These are phyloP conservation scores for Hypotaenidia okinawae DNA, from an alignment of 2,797 vertebrate species.

Conservation along the genomic window DNA sequence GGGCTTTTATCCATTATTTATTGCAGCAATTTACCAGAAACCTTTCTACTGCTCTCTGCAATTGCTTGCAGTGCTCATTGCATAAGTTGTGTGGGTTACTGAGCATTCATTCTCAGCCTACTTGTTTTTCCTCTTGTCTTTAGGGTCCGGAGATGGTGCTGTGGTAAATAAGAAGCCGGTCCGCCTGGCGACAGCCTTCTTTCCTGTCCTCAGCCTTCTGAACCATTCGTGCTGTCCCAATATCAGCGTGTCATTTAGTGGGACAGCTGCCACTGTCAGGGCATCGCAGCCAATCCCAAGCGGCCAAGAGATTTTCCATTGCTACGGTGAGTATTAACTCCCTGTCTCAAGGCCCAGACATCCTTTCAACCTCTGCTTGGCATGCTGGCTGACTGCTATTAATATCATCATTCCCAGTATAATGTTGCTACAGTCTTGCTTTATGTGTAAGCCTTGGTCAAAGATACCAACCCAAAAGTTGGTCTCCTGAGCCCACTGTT, in stretches of 20 bases:
- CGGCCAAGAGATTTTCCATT: conserved; percentile 92
- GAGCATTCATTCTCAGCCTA: conserved; percentile 7
- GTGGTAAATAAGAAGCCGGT: conserved; percentile 82
- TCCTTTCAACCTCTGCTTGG: not conserved
- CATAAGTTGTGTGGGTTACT: not conserved
- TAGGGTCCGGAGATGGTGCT: conserved; percentile 74
- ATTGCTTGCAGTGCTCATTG: not conserved
- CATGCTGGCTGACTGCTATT: not conserved
- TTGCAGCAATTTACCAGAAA: not conserved
- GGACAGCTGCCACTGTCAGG: conserved; percentile 80
- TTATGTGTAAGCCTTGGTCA: not conserved
- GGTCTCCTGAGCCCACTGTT: not conserved
- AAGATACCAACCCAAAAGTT: not conserved
- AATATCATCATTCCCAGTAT: not conserved
- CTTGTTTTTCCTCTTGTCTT: not conserved
- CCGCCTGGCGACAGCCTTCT: conserved; percentile 89
- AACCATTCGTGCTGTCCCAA: conserved; percentile 97
- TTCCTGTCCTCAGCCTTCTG: conserved; percentile 90
- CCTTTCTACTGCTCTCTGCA: not conserved
- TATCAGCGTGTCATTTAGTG: conserved; percentile 85
- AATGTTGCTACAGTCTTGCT: not conserved
- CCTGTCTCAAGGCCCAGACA: not conserved
- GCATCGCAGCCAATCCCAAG: conserved; percentile 79
- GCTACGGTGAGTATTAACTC: conserved; percentile 85
- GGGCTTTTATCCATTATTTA: not conserved